Base-by-base conservation (phyloP, 2,113 vertebrate species). In the Scatophagus argus region DNA sequence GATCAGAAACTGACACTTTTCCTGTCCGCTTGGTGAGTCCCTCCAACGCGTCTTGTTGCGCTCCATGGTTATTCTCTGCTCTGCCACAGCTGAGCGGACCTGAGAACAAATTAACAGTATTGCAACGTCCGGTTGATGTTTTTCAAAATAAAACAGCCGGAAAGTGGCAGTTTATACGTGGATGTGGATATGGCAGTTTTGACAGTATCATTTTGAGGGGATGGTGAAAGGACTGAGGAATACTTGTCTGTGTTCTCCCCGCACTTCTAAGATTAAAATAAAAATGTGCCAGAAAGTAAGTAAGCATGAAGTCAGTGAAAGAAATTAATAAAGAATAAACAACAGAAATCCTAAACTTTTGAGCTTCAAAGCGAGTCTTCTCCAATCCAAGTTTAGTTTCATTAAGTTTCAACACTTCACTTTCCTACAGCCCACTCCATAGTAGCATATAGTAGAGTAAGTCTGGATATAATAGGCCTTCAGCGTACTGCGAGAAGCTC, bases 41-140 rank as follows among this genome's bases (percentile, higher is more conserved):
- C 87, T 82, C 88, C 87, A 13, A 67, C 79, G 87, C 75, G 81
- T 89, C 85, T 82, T 90, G 81, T 86, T 88, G 90, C 86, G 89
- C 90, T 91, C 86, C 90, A 91, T 92, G 89, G 71, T 87, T 79
- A 86, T 82, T 88, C 59, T 81, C 79, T 83, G 77, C 38, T 82
- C 74, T 65, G 77, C 86, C 71, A 82, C 75, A 47, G 81, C 79
- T 27, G n/a, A 88, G 68, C 74, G 25, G 67, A 87, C 39, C 55
- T 14, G 36, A 1, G 36, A 74, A 65, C 34, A 58, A 82, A 54
- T 2, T 12, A 3, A 29, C 13, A 12, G 36, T 13, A 1, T 14
- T 47, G 12, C 19, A 0, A 68, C 70, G 87, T 93, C 91, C 89
- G 75, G 14, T 4, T 3, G 0, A 0, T 1, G 1, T 2, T 27